Conservation (phyloP, 2,797 vertebrate genomes). For the Sebastes melanostomus region DNA sequence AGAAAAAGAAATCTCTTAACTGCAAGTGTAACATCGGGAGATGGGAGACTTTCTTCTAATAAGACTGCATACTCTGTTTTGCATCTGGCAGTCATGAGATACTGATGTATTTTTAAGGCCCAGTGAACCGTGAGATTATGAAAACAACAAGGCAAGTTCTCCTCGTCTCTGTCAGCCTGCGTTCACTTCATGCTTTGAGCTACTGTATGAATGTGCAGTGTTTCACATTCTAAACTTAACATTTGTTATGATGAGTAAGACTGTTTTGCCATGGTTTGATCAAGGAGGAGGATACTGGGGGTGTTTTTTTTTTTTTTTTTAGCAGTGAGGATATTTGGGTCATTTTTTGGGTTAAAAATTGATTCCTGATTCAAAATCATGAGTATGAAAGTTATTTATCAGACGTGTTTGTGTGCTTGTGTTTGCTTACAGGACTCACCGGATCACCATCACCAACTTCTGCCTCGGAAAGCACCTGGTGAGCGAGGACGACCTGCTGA, state of each 20-base stretch:
- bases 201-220: neutral
- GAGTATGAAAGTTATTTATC: neutral
- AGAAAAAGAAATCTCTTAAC: neutral
- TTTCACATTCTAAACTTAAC: conserved; percentile 19
- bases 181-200: conserved; percentile 13
- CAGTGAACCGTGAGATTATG: conserved; percentile 6
- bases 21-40: neutral
- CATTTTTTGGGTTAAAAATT: neutral
- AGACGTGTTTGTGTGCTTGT: conserved; percentile 24
- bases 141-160: conserved; percentile 25
- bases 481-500: conserved; percentile 97
- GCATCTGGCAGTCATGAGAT: conserved; percentile 15
- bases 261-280: neutral
- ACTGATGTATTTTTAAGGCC: conserved; percentile 18
- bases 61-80: neutral
- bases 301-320: neutral
- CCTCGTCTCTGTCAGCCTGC: neutral
- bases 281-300: neutral
- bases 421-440: conserved; percentile 87
- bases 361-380: neutral
- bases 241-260: conserved; percentile 28
- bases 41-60: neutral
- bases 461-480: conserved; percentile 99
- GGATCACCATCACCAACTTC: conserved; percentile 99
- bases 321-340: neutral